Evolutionary conservation across 2,888 invertebrate species (phyloP).

Genomic region (Trissolcus brochymenae): DNA sequence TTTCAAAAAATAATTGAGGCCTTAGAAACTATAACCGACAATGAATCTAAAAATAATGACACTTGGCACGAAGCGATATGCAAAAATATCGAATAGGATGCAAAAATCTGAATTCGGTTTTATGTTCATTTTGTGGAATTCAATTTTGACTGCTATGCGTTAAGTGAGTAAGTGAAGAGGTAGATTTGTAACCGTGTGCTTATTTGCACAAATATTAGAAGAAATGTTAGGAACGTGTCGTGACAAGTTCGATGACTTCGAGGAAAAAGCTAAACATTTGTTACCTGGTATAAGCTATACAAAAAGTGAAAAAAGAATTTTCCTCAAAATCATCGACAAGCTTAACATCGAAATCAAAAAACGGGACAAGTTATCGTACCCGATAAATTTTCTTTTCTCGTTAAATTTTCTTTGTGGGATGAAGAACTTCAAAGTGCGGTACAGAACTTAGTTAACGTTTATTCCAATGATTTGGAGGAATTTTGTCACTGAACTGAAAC

Average conservation of each 20-base stretch:
- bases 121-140: constrained; percentile 32
- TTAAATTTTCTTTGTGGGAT: constrained; percentile 12
- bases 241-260: constrained; percentile 22
- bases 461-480: constrained; percentile 18
- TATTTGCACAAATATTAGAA: constrained; percentile 22
- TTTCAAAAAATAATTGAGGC: too few species aligned
- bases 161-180: constrained; percentile 4
- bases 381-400: constrained; percentile 20
- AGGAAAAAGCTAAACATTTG: constrained; percentile 16
- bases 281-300: constrained; percentile 14
- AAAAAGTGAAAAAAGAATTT: constrained; percentile 8
- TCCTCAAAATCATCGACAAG: constrained; percentile 24
- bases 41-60: constrained; percentile 11
- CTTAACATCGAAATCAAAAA: constrained; percentile 21
- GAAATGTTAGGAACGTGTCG: constrained; percentile 17
- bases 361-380: constrained; percentile 10
- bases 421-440: constrained; percentile 1
- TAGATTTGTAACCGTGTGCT: constrained; percentile 26
- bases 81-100: constrained; percentile 19
- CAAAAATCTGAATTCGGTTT: constrained; percentile 23
- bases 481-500: constrained; percentile 21
- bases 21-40: too few species aligned
- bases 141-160: constrained; percentile 25
- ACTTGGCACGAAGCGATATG: constrained; percentile 14
- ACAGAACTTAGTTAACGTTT: constrained; percentile 3